These are phyloP conservation scores for Platerodrilus igneus DNA, from an alignment of 2,888 invertebrate species.

Conservation along the genomic window DNA sequence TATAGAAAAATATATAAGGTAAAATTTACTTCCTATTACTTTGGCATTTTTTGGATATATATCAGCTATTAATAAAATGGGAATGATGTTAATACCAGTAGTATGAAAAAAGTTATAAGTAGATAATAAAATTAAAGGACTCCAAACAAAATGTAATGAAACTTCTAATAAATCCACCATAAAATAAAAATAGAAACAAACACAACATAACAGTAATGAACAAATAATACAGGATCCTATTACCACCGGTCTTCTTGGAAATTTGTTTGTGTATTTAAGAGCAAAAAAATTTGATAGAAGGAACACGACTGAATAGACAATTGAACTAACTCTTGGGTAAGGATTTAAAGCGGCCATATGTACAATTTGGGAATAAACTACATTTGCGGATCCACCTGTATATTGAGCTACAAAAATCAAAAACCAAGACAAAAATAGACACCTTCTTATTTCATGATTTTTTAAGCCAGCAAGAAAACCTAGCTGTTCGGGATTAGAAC, in stretches of 20 bases:
- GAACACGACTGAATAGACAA: slow-evolving; percentile 25
- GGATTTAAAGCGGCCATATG: slow-evolving; percentile 23
- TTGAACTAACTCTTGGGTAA: slow-evolving; percentile 25
- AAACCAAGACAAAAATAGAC: slow-evolving; percentile 25
- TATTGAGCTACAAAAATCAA: slow-evolving; percentile 29
- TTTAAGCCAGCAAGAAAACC: slow-evolving; percentile 15
- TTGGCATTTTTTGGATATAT: slow-evolving; percentile 22
- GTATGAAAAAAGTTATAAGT: slow-evolving; percentile 29
- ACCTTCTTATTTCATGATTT: slow-evolving; percentile 20
- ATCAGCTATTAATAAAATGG: slow-evolving; percentile 23
- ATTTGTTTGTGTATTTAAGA: slow-evolving; percentile 17
- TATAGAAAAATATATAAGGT: slow-evolving; percentile 28
- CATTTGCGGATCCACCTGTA: slow-evolving; percentile 27
- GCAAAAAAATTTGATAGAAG: slow-evolving; percentile 21
- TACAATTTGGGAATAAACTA: slow-evolving; percentile 30
- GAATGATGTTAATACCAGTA: slow-evolving; percentile 23
- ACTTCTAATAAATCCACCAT: slow-evolving; percentile 19
- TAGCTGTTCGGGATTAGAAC: slow-evolving; percentile 4
- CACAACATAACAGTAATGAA: not conserved
- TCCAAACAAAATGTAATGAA: slow-evolving; percentile 22
- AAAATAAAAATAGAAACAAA: slow-evolving; percentile 21
- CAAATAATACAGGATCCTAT: slow-evolving; percentile 10
- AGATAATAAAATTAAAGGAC: slow-evolving; percentile 26
- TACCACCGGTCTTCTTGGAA: slow-evolving; percentile 25
- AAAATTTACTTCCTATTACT: slow-evolving; percentile 23